Conservation (phyloP, 2,888 invertebrate genomes). For the Eristalinus sepulchralis region DNA sequence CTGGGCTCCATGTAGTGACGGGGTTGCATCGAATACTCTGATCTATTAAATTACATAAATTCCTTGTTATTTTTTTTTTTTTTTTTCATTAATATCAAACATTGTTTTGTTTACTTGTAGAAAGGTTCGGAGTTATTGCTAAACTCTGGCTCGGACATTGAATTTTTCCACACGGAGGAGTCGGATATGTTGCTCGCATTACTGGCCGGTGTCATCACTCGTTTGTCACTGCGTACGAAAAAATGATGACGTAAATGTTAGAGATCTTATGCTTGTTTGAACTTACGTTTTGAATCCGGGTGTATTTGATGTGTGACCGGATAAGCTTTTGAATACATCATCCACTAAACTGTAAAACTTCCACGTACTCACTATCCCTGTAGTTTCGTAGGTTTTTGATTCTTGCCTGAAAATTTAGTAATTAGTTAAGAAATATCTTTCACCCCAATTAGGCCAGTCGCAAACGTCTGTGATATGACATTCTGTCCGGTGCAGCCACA, state of each 20-base stretch:
- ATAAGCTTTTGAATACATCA: slow-evolving; percentile 80
- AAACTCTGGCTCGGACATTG: slow-evolving; percentile 81
- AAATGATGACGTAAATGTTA: neutral
- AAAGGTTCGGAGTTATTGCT: slow-evolving; percentile 80
- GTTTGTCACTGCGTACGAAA: slow-evolving; percentile 76
- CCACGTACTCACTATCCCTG: slow-evolving; percentile 80
- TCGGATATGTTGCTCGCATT: slow-evolving; percentile 79
- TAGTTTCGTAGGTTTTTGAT: slow-evolving; percentile 80
- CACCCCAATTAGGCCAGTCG: no score
- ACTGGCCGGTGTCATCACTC: slow-evolving; percentile 79
- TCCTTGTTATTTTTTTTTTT: neutral
- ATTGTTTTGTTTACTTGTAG: slow-evolving; percentile 75
- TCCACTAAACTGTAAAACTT: slow-evolving; percentile 80
- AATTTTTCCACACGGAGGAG: slow-evolving; percentile 80
- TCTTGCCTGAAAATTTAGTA: slow-evolving; percentile 74
- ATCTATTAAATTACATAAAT: slow-evolving; percentile 72
- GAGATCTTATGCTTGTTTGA: neutral
- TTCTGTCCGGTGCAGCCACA: no score
- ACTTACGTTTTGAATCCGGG: slow-evolving; percentile 63
- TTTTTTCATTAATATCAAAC: neutral
- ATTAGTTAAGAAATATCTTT: no score
- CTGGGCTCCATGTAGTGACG: slow-evolving; percentile 80
- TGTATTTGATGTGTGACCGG: slow-evolving; percentile 76
- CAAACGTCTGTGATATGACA: no score
- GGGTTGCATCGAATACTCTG: slow-evolving; percentile 79